phyloP scores from a whole-genome alignment of 2,888 invertebrate species.

The Escarpia spicata region DNA sequence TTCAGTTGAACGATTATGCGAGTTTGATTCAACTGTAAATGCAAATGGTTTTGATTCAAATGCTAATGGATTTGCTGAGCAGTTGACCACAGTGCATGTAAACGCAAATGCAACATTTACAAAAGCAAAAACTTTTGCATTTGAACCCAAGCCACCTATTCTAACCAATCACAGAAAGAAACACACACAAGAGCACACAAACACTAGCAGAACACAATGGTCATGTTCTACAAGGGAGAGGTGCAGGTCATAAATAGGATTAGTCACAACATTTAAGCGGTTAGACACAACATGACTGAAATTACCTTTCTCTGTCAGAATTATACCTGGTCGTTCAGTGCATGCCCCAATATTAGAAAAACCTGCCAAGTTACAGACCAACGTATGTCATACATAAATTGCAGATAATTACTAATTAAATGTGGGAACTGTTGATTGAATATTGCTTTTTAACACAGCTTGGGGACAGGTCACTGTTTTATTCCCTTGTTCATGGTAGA shows the following conservation, averaged over 20 bases:
- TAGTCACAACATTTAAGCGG: neutral
- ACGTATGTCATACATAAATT: neutral
- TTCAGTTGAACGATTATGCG: neutral
- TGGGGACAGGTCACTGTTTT: too few relatives aligned
- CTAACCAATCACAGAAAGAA: neutral
- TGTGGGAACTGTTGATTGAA: neutral
- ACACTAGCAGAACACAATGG: neutral
- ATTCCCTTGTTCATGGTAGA: too few relatives aligned
- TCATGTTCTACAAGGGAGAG: neutral
- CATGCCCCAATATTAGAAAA: neutral
- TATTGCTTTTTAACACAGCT: neutral
- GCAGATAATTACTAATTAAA: neutral
- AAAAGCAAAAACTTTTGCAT: slow-evolving; percentile 7
- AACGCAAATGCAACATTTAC: neutral
- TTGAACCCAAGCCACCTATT: neutral
- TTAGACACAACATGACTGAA: neutral
- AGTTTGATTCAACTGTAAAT: neutral
- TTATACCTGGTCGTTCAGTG: neutral
- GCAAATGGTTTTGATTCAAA: neutral
- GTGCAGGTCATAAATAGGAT: neutral
- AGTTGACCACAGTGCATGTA: neutral
- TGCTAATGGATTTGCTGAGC: neutral
- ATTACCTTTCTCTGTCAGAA: neutral
- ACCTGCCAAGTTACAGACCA: neutral
- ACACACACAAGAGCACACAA: neutral